Evolutionary conservation across 2,113 vertebrate species (phyloP), one percentile per base, ranked within the genome.

Genomic region (Xenopus laevis): DNA sequence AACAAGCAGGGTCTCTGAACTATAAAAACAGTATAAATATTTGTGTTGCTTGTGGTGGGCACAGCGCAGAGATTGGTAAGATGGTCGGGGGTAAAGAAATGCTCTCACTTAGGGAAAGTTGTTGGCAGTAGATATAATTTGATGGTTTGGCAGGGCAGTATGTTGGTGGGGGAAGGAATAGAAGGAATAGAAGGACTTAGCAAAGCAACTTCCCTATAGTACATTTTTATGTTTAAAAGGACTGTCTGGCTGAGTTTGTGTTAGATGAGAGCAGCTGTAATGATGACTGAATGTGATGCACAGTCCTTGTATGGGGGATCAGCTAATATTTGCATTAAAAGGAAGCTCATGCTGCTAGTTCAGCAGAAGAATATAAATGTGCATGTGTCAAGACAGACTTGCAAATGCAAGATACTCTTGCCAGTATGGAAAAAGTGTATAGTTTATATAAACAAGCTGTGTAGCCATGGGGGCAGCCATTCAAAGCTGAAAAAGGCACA

Each of bases 31-130:
- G 73, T 9, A 47, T 59, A 62, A 75, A 68, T 62, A 75, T 68
- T 68, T 68, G 55, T 75, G 65, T 75, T 47, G 72, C 20, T 69
- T 75, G 73, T 59, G 59, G 72, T 55, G 73, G 73, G 65, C 72
- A 61, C 45, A 15, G 45, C 44, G 17, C 12, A 30, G 46, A 52
- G 13, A 30, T n/a, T 45, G 55, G 71, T 20, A 40, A 4, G 4
- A 15, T 30, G 61, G 30, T 27, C 61, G 45, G 33, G 30, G 16
- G 40, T 53, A 18, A 20, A 53, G 40, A 66, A 68, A 61, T 50
- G 23, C 55, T 59, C 44, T 59, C 65, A 62, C 57, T 69, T 10
- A 40, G 44, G 66, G 57, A 69, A 61, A 69, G 57, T 63, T 69
- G 20, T 63, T 69, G 72, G 72, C 72, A 59, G 58, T 52, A 12